These are phyloP conservation scores for Lonchura striata DNA, from an alignment of 2,113 vertebrate genomes.

Conservation along the genomic window DNA sequence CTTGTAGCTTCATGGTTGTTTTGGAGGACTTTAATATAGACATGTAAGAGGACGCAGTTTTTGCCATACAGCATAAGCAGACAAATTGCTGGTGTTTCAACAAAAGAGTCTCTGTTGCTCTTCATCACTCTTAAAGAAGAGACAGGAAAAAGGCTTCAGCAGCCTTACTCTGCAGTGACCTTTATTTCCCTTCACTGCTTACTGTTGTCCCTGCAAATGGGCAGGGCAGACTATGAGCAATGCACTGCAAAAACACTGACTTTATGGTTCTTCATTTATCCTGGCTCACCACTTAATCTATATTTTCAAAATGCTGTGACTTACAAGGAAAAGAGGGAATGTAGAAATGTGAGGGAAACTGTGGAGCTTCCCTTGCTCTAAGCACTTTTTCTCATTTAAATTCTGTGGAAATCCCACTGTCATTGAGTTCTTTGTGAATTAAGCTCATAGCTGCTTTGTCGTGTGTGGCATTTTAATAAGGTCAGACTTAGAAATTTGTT, in stretches of 20 bases:
- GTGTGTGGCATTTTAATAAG: slow-evolving; percentile 65
- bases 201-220: neutral
- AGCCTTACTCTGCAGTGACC: neutral
- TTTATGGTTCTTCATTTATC: neutral
- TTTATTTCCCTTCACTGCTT: neutral
- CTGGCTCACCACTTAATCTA: neutral
- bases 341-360: neutral
- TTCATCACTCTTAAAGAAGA: neutral
- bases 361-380: neutral
- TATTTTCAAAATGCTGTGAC: neutral
- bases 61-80: neutral
- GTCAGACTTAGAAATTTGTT: slow-evolving; percentile 22
- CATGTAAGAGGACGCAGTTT: neutral
- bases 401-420: slow-evolving; percentile 43
- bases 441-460: slow-evolving; percentile 14
- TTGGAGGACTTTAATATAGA: neutral
- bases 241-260: neutral
- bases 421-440: slow-evolving; percentile 46
- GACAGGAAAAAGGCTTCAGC: neutral
- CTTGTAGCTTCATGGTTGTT: neutral
- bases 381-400: slow-evolving; percentile 46
- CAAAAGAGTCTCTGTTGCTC: neutral
- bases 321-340: neutral
- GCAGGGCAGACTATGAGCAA: neutral
- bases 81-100: slow-evolving; percentile 5